Evolutionary conservation across 2,113 vertebrate species (phyloP), one percentile per base, ranked within the genome.

Genomic region (Trichechus manatus): DNA sequence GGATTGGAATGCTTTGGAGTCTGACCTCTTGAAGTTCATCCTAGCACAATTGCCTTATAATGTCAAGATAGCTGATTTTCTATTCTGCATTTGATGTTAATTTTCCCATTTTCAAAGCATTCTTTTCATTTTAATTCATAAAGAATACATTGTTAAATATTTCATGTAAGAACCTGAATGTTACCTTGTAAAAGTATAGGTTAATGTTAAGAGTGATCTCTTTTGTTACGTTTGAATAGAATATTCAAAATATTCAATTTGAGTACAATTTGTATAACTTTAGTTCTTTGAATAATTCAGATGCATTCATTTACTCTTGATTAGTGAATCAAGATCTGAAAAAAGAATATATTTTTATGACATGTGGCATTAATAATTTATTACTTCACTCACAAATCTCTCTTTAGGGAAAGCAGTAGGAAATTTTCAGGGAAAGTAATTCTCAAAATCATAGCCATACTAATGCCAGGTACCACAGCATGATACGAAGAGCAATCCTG

Each of bases 251-350:
- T 98, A 98, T 98, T 98, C 98, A 98, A 98, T 98, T 98, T 98
- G 92, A 98, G 94, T 98, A 98, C 97, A 98, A 98, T 98, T 98
- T 98, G 97, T 97, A 96, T 93, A 96, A 92, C 98, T 98, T 98
- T 98, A 98, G 25, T 81, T 95, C 86, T 88, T 89, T 98, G 97
- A 98, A 98, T 98, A 98, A 98, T 98, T 98, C 97, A 98, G 91
- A 63, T 97, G 96, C 94, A 97, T 98, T 98, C 96, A 98, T 98
- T 98, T 98, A 98, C 97, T 98, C 98, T 98, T 98, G 97, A 99
- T 98, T 98, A 98, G 96, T 93, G 91, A 97, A 98, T 98, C 97
- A 96, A 95, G 68, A 97, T 96, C 95, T 97, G 97, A 97, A 87
- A 97, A 98, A 98, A 98, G 97, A 98, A 93, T 87, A 87, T 98